Percentiles rank a stretch among this genome's conserved stretches.
Evolutionary conservation across 2,888 invertebrate species (phyloP).

Genomic region (Slavum lentiscoides): DNA sequence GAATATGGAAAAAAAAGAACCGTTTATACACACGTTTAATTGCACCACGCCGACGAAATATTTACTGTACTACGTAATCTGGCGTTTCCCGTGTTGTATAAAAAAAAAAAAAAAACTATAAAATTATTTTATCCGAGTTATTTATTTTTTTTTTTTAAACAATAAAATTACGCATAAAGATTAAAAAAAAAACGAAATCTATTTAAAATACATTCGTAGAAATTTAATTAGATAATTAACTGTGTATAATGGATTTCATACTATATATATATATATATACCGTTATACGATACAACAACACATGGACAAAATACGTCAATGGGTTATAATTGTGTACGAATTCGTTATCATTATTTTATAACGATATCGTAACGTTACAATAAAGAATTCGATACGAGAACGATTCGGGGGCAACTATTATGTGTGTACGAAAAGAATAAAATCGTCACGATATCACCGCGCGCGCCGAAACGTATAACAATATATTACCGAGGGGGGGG

Average conservation of each 20-base stretch:
- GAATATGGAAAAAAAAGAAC: not conserved
- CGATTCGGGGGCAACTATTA: no score
- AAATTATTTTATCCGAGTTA: not conserved
- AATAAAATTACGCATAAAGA: conserved; percentile 11
- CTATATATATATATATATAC: not conserved
- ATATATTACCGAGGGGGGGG: no score
- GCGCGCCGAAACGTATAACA: no score
- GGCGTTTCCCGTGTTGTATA: not conserved
- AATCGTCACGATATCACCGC: no score
- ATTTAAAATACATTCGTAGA: not conserved
- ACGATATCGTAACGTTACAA: no score
- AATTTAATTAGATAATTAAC: conserved; percentile 28
- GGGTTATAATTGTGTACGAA: not conserved
- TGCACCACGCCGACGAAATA: not conserved
- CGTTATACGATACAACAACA: no score
- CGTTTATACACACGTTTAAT: not conserved
- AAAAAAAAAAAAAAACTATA: no score
- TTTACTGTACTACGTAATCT: not conserved
- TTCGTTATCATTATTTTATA: not conserved
- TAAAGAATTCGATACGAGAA: no score
- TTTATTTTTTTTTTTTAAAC: conserved; percentile 3
- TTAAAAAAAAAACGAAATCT: conserved; percentile 25
- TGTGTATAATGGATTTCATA: not conserved
- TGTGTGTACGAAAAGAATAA: no score
- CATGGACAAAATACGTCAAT: not conserved